These are phyloP conservation scores for Colius striatus DNA, from an alignment of 2,113 vertebrate species.

Conservation along the genomic window DNA sequence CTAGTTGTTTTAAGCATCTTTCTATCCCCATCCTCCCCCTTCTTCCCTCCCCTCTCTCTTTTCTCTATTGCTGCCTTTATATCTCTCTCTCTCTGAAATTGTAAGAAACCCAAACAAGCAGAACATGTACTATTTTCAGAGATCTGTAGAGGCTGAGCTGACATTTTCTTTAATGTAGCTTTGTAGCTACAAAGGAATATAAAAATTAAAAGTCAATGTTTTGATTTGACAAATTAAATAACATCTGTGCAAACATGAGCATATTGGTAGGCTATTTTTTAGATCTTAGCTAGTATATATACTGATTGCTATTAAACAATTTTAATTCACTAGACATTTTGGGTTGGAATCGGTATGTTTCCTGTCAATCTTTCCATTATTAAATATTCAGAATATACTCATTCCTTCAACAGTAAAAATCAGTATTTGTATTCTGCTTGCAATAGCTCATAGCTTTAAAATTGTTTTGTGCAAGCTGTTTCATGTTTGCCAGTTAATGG, in stretches of 20 bases:
- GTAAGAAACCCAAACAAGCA: not conserved
- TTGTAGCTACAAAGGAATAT: not conserved
- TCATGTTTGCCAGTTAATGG: not conserved
- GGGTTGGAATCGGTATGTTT: not conserved
- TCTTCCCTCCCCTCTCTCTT: not conserved
- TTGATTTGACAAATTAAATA: slow-evolving; percentile 6
- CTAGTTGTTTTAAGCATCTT: not conserved
- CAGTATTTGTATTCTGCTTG: not conserved
- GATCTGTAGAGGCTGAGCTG: not conserved
- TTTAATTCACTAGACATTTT: not conserved
- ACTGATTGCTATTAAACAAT: not conserved
- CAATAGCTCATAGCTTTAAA: not conserved
- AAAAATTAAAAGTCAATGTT: not conserved
- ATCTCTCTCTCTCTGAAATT: not conserved
- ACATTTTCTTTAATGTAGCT: not conserved
- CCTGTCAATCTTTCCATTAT: not conserved
- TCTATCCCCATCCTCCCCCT: not conserved
- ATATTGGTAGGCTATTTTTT: not conserved
- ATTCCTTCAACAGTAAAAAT: not conserved
- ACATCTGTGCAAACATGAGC: not conserved
- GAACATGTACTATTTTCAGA: not conserved
- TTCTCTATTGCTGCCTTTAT: fast-evolving
- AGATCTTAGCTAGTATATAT: not conserved
- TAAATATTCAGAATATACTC: not conserved
- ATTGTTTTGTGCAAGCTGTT: not conserved